Base-by-base conservation (phyloP, 2,888 invertebrate genomes). In the Petrolisthes manimaculis region DNA sequence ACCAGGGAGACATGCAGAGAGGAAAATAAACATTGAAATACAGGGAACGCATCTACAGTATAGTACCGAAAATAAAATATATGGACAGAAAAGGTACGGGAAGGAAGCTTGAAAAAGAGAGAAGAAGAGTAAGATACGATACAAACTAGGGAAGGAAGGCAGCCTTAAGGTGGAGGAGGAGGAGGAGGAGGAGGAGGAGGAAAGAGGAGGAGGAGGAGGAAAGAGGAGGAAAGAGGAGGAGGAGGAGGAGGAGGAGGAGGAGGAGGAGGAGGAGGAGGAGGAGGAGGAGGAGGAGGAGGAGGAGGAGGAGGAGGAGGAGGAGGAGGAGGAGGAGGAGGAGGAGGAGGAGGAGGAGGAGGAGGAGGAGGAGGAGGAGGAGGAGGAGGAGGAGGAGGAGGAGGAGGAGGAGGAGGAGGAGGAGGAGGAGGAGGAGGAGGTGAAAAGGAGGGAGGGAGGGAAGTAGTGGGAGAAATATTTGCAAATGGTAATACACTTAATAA, bases 361-460 rank as follows among this genome's bases (percentile, higher is more conserved):
- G 14, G 61, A 61, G 61, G 14, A 14, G 8, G 14, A 61, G 6
- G 6, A 61, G 61, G 61, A 61, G 61, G 61, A 61, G 61, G 61
- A 61, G 3, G 61, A 18, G 61, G 61, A 61, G 61, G 61, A 18
- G 18, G 61, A 61, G 61, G 18, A 18, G 61, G 18, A 61, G 61
- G 9, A 18, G 18, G 18, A 61, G 61, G 61, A 61, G 18, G 18
- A 18, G 61, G 53, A 80, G 56, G 53, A 55, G 54, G 56, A 80
- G 80, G 53, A 55, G 54, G 80, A n/a, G 80, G 5, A 21, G 18
- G 80, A 55, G 55, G 14, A 55, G 53, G 80, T n/a, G 55, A 80
- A 55, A 54, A 55, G 53, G 80, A 53, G 54, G 0, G 54, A 6
- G 54, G 51, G 4, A 24, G 24, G 80, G 53, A 55, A 80, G 80